phyloP scores from a whole-genome alignment of 2,888 invertebrate genomes.

The Tetragnatha montana region DNA sequence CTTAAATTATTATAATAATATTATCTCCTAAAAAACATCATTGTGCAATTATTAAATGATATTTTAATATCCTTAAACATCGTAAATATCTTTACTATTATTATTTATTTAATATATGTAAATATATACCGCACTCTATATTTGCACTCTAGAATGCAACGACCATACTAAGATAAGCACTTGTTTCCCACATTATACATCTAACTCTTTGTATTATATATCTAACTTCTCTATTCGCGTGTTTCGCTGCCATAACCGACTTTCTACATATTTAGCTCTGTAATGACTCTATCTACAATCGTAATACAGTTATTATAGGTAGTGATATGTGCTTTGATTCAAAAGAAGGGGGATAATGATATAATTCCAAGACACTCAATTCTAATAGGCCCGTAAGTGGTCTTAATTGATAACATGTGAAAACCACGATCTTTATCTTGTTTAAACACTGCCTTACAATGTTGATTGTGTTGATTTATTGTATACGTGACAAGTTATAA shows the following conservation, averaged over 20 bases:
- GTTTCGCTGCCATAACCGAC: constrained; percentile 7
- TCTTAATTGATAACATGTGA: constrained; percentile 16
- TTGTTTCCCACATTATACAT: too few species aligned
- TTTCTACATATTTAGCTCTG: not conserved
- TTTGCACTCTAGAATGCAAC: too few species aligned
- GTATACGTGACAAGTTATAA: not conserved
- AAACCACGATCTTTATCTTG: not conserved
- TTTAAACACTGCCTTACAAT: not conserved
- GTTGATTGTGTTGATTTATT: not conserved
- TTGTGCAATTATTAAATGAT: too few species aligned
- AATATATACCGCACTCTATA: too few species aligned
- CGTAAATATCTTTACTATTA: too few species aligned
- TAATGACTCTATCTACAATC: not conserved
- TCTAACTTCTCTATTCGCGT: not conserved
- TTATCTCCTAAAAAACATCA: too few species aligned
- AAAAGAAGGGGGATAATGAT: not conserved
- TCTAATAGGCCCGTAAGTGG: not conserved
- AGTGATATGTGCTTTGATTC: not conserved
- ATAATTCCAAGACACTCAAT: not conserved
- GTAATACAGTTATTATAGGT: constrained; percentile 15
- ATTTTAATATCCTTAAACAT: too few species aligned
- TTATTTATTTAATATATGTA: too few species aligned
- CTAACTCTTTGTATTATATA: too few species aligned
- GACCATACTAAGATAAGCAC: too few species aligned
- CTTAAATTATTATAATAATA: too few species aligned